Base-by-base conservation (phyloP, 2,888 invertebrate genomes). In the Urechis unicinctus region DNA sequence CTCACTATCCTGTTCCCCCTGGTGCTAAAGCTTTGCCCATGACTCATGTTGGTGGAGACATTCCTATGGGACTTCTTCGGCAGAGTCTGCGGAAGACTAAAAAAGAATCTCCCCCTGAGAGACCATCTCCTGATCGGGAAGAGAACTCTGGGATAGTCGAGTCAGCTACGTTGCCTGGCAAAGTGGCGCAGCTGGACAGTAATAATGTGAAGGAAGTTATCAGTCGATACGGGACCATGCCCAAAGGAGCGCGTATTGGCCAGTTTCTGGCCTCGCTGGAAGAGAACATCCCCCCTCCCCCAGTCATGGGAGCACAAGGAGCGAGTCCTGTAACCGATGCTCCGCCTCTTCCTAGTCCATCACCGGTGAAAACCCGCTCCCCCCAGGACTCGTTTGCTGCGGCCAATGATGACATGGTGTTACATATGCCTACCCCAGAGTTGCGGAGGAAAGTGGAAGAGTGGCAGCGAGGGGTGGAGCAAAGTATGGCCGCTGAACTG, bases 161-260 rank as follows among this genome's bases (percentile, higher is more conserved):
- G 6, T 24, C 28, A 22, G 26, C 42, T 3, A 48, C 55, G 6
- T 42, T 43, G 13, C 46, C 26, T 3, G 53, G 41, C 1, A 41
- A 51, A 44, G 41, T 69, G 2, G 55, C 92, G 53, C 92, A 94
- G 25, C 82, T 95, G 66, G 95, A 95, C 80, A 92, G 93, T 63
- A 91, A 92, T 80, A 95, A 95, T 81, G 94, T 95, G 52, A 89
- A 91, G 72, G 86, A 91, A 65, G 93, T 93, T 47, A 77, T 78
- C 49, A 94, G 91, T 79, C 85, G 94, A 28, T 96, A 95, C 77
- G 97, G 97, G 22, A 97, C 97, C 9, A 81, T 97, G 71, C 97
- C 97, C 0, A 97, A 96, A 80, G 94, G 90, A 49, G 93, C 93
- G 9, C 84, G 96, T 63, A 96, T 97, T 68, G 95, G 95, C 30